Evolutionary conservation across 64 coral and sea anemone species (phyloP).

Genomic region (Actinia equina): DNA sequence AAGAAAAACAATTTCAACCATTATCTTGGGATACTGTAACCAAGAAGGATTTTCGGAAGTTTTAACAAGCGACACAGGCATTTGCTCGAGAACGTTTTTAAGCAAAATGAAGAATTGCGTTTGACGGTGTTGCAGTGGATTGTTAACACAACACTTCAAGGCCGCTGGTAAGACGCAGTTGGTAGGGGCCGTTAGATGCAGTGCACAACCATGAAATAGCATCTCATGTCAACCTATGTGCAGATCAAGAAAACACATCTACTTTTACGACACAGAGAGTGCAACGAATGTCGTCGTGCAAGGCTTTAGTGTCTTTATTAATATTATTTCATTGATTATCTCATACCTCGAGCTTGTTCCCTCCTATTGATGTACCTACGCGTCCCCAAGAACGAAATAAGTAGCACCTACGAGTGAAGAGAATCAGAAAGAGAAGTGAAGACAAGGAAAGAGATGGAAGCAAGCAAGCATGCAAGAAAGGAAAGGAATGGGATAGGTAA

Average conservation of each 20-base stretch:
- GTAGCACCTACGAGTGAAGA: conserved; percentile 44
- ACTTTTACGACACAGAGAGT: too few species aligned
- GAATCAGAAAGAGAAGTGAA: neutral
- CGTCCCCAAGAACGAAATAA: conserved; percentile 98
- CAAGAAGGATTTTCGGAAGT: neutral
- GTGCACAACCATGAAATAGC: too few species aligned
- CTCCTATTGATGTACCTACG: conserved; percentile 92
- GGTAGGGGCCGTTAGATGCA: too few species aligned
- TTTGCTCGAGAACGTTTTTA: too few species aligned
- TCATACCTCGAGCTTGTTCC: conserved; percentile 89
- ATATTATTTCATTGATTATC: neutral
- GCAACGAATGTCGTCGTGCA: neutral
- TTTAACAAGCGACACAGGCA: too few species aligned
- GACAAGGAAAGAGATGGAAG: neutral
- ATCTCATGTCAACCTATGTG: too few species aligned
- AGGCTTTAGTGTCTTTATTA: neutral
- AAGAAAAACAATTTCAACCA: neutral
- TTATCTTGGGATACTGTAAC: neutral
- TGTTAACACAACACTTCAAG: too few species aligned
- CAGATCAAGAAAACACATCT: too few species aligned
- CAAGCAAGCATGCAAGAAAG: neutral
- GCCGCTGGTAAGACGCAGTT: too few species aligned
- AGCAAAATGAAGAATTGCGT: too few species aligned
- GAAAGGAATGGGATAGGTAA: neutral
- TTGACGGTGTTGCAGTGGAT: too few species aligned